Evolutionary conservation across 2,888 invertebrate species (phyloP).

Genomic region (Drepanosiphum platanoidis): DNA sequence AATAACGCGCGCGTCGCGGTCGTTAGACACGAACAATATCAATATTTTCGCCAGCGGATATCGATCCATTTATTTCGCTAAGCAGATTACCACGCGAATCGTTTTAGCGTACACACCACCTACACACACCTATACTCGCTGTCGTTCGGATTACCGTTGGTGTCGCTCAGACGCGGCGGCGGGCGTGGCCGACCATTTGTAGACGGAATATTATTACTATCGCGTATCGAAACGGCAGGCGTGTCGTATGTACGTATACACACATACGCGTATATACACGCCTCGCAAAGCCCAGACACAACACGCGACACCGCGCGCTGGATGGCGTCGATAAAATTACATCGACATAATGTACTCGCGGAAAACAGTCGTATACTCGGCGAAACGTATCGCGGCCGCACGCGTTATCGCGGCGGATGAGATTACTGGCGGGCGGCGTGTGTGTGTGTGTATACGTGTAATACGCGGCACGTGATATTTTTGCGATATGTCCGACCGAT

Average conservation of each 20-base stretch:
- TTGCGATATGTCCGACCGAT: not conserved
- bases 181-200: not conserved
- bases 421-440: conserved; percentile 3
- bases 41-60: no score
- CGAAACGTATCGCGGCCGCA: no score
- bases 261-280: not conserved
- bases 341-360: not conserved
- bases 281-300: not conserved
- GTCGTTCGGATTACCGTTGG: not conserved
- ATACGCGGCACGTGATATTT: conserved; percentile 12
- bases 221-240: no score
- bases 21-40: no score
- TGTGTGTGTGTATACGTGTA: not conserved
- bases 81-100: no score
- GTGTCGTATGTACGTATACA: not conserved
- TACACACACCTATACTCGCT: no score
- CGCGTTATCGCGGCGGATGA: not conserved
- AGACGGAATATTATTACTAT: not conserved
- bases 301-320: no score
- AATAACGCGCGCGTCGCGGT: no score
- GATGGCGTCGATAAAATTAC: conserved; percentile 5
- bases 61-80: no score
- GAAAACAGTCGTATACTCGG: not conserved
- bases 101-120: no score
- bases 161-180: no score